These are phyloP conservation scores for Hypselothyrea guttata DNA, from an alignment of 2,888 invertebrate genomes.

Conservation along the genomic window DNA sequence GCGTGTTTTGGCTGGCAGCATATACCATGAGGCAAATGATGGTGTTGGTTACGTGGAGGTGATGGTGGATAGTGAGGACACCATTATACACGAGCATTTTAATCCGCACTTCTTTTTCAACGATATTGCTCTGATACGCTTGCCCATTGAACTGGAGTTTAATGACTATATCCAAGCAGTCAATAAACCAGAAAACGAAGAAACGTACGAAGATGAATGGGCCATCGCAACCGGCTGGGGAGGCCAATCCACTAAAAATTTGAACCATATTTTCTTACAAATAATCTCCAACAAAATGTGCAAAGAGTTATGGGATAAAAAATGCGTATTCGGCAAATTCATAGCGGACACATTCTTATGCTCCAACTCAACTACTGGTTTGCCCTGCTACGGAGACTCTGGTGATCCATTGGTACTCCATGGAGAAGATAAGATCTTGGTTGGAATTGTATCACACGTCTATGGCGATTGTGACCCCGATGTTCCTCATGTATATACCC, in stretches of 20 bases:
- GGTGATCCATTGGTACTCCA: conserved; percentile 56
- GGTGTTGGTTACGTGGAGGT: conserved; percentile 8
- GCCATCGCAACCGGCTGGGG: conserved; percentile 59
- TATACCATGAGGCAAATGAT: background rate
- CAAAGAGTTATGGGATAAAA: conserved; percentile 39
- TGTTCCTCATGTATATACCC: conserved; percentile 53
- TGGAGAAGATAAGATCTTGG: conserved; percentile 41
- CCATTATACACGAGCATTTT: conserved; percentile 34
- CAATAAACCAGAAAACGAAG: conserved; percentile 30
- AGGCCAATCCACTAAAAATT: conserved; percentile 4
- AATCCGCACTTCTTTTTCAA: conserved; percentile 25
- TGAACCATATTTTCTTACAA: conserved; percentile 32
- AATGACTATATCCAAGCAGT: conserved; percentile 21
- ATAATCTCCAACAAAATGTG: conserved; percentile 48
- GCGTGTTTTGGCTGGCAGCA: conserved; percentile 32
- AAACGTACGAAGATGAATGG: background rate
- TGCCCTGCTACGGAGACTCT: conserved; percentile 58
- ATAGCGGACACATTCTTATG: conserved; percentile 44
- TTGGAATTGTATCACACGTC: conserved; percentile 62
- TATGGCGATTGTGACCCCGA: conserved; percentile 36
- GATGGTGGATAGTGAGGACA: conserved; percentile 9
- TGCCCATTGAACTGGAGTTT: conserved; percentile 26
- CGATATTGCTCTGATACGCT: conserved; percentile 43
- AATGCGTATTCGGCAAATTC: conserved; percentile 1
- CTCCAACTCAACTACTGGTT: conserved; percentile 40